Evolutionary conservation across 2,113 vertebrate species (phyloP), one percentile per base, ranked within the genome.

Genomic region (Ia io): DNA sequence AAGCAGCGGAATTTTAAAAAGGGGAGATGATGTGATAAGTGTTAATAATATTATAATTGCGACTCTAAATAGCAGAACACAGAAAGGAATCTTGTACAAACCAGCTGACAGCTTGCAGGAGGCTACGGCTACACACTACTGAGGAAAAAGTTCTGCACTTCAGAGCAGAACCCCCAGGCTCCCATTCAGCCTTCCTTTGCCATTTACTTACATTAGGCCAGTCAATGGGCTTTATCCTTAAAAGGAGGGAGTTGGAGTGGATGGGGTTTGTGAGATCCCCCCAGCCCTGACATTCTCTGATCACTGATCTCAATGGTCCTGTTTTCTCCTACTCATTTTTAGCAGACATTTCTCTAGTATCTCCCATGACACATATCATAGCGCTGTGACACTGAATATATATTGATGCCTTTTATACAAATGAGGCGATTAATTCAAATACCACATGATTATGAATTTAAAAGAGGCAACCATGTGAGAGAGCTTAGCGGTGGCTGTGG

Each of bases 1-100:
- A 87, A 25, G n/a, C 20, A 84, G n/a, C 10, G 88, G 51, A 92
- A 94, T 82, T 90, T 92, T n/a, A 79, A 78, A 69, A 28, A 28
- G 18, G 23, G 47, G 1, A 94, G 67, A 85, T 61, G 20, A 42
- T 51, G 7, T 59, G 35, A 73, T 84, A 69, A 56, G 47, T 84
- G 28, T 35, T 23, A 94, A 13, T 20, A 69, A 53, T 80, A 77
- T 2, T 76, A 63, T 93, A 92, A 63, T 37, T 70, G 5, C 1
- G 71, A 32, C n/a, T 74, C 5, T 65, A 37, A 82, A 37, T 7
- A 49, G 35, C 9, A 88, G 40, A 82, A 82, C 25, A 87, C 28
- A 79, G 25, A 79, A 10, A 70, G 59, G 1, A 83, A 73, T 71
- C 32, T 70, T 85, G 3, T 76, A 44, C 2, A 87, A 83, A 49